Evolutionary conservation across 1,140 invertebrate species (phyloP).

Genomic region (Schlechtendalia chinensis): DNA sequence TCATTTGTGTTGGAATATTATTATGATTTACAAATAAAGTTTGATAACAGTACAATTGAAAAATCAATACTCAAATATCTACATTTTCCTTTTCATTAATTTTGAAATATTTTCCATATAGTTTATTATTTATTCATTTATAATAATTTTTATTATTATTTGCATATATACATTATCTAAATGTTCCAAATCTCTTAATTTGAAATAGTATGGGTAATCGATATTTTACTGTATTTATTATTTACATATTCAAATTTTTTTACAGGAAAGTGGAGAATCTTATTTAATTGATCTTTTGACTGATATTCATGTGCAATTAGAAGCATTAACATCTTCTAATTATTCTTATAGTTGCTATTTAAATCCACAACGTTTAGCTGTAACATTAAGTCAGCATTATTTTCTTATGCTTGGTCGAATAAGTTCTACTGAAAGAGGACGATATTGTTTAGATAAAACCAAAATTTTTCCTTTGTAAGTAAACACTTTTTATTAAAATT

Average conservation of each 20-base stretch:
- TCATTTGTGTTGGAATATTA: too few relatives aligned
- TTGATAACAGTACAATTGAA: too few relatives aligned
- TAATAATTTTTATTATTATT: too few relatives aligned
- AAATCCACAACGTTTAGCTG: constrained; percentile 81
- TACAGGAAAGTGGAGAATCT: constrained; percentile 37
- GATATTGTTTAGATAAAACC: constrained; percentile 71
- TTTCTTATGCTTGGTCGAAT: constrained; percentile 89
- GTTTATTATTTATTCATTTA: too few relatives aligned
- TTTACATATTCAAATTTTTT: neutral
- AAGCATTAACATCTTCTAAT: constrained; percentile 56
- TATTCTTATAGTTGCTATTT: constrained; percentile 76
- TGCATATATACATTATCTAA: too few relatives aligned
- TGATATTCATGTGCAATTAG: constrained; percentile 76
- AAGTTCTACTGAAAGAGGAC: constrained; percentile 71
- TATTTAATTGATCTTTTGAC: constrained; percentile 66
- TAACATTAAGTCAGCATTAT: constrained; percentile 88
- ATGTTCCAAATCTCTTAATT: too few relatives aligned
- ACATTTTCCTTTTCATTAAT: too few relatives aligned
- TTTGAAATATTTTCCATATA: too few relatives aligned
- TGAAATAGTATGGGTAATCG: too few relatives aligned
- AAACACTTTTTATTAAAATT: constrained; percentile 30
- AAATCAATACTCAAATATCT: too few relatives aligned
- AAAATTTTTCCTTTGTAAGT: constrained; percentile 73
- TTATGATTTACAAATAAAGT: too few relatives aligned
- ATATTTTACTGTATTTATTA: too few relatives aligned